These are phyloP conservation scores for Drosophila mulleri DNA, from an alignment of 2,888 invertebrate species.

Conservation along the genomic window DNA sequence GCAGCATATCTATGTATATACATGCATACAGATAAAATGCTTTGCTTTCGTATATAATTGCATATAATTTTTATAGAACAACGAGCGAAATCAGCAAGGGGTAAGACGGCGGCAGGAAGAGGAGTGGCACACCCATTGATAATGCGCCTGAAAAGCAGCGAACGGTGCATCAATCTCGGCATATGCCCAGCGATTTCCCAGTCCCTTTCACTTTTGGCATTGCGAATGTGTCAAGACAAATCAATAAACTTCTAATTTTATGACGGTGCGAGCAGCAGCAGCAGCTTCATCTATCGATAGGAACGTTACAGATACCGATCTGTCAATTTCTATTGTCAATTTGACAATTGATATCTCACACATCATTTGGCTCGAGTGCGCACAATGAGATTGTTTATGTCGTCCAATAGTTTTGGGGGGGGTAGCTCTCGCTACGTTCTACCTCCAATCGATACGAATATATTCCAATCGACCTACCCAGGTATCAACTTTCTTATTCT, in stretches of 20 bases:
- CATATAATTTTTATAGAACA: conserved; percentile 76
- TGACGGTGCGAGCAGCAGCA: conserved; percentile 59
- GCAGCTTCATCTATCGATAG: neutral
- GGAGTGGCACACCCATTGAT: conserved; percentile 64
- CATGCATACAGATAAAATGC: neutral
- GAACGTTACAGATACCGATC: conserved; percentile 64
- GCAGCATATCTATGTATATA: conserved; percentile 4
- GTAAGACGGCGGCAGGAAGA: conserved; percentile 45
- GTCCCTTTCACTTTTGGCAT: conserved; percentile 14
- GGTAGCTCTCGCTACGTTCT: conserved; percentile 24
- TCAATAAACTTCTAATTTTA: conserved; percentile 84
- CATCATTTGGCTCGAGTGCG: conserved; percentile 80
- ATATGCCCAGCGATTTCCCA: conserved; percentile 32
- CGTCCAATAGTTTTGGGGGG: conserved; percentile 60
- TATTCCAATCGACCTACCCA: conserved; percentile 14
- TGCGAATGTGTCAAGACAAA: conserved; percentile 83
- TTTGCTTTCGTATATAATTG: conserved; percentile 60
- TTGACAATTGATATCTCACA: conserved; percentile 82
- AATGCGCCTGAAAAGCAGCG: conserved; percentile 42
- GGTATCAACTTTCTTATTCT: conserved; percentile 66
- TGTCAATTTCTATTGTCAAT: conserved; percentile 80
- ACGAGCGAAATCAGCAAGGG: conserved; percentile 64
- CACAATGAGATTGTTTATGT: conserved; percentile 83
- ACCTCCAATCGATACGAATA: conserved; percentile 23
- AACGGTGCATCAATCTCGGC: conserved; percentile 53